Percentiles rank a stretch among this genome's conserved stretches.
Conservation (phyloP, 1,140 invertebrate species). For the Littorina saxatilis region DNA sequence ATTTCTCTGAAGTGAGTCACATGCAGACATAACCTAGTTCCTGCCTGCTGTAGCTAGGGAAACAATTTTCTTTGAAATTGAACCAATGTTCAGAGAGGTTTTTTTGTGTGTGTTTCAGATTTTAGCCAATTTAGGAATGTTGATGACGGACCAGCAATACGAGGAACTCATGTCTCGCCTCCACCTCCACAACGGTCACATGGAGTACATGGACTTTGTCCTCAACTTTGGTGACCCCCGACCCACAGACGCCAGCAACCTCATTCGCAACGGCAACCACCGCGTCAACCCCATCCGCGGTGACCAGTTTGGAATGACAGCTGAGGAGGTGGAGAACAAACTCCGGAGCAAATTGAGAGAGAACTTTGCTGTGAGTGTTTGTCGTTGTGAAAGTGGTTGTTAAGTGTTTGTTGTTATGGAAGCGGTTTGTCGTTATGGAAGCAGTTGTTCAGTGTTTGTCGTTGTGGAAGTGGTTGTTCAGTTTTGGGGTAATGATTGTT, state of each 20-base stretch:
- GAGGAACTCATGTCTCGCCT: constrained; percentile 64
- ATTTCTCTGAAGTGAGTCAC: too few relatives aligned
- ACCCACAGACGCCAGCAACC: constrained; percentile 46
- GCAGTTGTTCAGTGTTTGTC: too few relatives aligned
- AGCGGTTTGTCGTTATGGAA: too few relatives aligned
- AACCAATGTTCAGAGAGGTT: too few relatives aligned
- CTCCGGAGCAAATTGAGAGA: constrained; percentile 69
- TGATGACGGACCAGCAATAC: constrained; percentile 70
- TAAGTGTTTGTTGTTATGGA: too few relatives aligned
- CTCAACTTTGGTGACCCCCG: constrained; percentile 66
- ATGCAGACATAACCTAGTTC: too few relatives aligned
- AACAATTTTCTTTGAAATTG: too few relatives aligned
- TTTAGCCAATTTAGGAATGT: constrained; percentile 60
- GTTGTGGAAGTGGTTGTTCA: too few relatives aligned
- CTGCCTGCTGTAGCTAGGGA: too few relatives aligned
- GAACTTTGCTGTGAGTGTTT: constrained; percentile 71
- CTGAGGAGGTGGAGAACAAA: constrained; percentile 65
- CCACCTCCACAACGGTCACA: constrained; percentile 63
- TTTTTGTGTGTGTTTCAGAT: constrained; percentile 56
- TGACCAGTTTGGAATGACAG: constrained; percentile 70
- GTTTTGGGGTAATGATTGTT: too few relatives aligned
- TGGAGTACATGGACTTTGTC: constrained; percentile 71
- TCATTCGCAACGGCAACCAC: constrained; percentile 64
- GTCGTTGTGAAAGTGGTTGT: neutral
- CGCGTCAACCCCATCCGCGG: constrained; percentile 69